phyloP scores from a whole-genome alignment of 2,113 vertebrate genomes.

The Pygoscelis adeliae region DNA sequence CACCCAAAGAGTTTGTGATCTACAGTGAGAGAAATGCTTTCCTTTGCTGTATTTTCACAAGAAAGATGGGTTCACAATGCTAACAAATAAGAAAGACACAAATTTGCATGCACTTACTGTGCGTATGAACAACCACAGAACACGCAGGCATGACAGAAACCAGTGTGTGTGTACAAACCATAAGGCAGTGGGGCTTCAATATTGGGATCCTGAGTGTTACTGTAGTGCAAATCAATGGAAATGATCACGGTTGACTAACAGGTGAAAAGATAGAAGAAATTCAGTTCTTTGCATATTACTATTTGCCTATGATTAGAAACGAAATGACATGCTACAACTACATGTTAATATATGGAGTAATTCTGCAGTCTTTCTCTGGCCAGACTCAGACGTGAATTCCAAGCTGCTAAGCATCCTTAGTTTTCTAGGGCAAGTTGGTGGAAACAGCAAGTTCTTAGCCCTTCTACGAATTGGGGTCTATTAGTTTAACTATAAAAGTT shows the following conservation, averaged over 20 bases:
- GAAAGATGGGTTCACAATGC: neutral
- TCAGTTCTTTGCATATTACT: neutral
- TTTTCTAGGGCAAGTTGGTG: neutral
- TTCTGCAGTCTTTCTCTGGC: neutral
- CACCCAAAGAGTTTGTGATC: neutral
- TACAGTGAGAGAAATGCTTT: neutral
- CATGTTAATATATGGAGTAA: neutral
- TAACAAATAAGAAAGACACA: neutral
- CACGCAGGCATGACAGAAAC: neutral
- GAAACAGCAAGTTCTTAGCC: neutral
- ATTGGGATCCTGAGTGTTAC: neutral
- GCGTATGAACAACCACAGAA: neutral
- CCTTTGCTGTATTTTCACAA: neutral
- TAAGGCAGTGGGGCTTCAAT: neutral
- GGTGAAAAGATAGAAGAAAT: neutral
- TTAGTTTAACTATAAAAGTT: neutral
- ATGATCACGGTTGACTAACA: rapidly evolving
- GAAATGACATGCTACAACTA: neutral
- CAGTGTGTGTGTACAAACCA: neutral
- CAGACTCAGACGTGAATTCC: neutral
- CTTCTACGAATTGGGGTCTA: neutral
- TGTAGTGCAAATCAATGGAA: neutral
- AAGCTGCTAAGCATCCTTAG: neutral
- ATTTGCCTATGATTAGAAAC: neutral
- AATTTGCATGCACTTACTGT: neutral